A percentile compares a stretch with the other conserved stretches of the same genome.
Conservation (phyloP, 1,140 invertebrate genomes). For the Thaumetopoea pityocampa region DNA sequence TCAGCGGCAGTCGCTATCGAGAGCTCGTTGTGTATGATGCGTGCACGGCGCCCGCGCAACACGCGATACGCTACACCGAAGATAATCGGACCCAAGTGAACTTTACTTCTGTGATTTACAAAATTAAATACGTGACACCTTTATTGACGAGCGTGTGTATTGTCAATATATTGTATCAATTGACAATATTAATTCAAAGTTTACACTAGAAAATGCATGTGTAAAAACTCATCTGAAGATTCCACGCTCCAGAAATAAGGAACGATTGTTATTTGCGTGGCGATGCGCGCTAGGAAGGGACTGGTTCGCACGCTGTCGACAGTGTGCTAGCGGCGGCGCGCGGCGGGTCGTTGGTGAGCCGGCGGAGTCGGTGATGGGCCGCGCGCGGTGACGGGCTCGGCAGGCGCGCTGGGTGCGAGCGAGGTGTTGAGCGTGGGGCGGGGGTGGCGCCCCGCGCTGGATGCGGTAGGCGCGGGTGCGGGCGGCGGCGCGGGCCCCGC, state of each 20-base stretch:
- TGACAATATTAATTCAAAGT: no score
- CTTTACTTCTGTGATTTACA: no score
- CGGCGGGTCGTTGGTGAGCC: neutral
- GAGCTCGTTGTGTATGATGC: constrained; percentile 22
- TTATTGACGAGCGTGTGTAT: no score
- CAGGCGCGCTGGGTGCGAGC: constrained; percentile 45
- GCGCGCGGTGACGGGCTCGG: constrained; percentile 39
- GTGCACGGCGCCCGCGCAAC: constrained; percentile 19
- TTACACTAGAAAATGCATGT: no score
- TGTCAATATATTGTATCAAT: no score
- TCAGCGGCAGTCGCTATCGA: constrained; percentile 36
- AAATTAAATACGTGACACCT: no score
- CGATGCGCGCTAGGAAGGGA: no score
- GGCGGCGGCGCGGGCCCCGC: constrained; percentile 44
- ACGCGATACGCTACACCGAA: constrained; percentile 1
- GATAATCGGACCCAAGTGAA: no score
- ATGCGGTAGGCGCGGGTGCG: constrained; percentile 54
- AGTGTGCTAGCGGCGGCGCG: neutral
- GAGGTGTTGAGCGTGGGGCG: constrained; percentile 39
- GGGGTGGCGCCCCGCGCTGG: constrained; percentile 50
- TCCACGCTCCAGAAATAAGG: no score
- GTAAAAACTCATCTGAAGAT: no score
- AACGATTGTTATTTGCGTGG: no score
- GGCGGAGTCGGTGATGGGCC: constrained; percentile 33
- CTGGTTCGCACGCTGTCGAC: no score